A percentile compares a stretch with the other conserved stretches of the same genome.
Evolutionary conservation across 2,888 invertebrate genomes (phyloP).

Genomic region (Tachina fera): DNA sequence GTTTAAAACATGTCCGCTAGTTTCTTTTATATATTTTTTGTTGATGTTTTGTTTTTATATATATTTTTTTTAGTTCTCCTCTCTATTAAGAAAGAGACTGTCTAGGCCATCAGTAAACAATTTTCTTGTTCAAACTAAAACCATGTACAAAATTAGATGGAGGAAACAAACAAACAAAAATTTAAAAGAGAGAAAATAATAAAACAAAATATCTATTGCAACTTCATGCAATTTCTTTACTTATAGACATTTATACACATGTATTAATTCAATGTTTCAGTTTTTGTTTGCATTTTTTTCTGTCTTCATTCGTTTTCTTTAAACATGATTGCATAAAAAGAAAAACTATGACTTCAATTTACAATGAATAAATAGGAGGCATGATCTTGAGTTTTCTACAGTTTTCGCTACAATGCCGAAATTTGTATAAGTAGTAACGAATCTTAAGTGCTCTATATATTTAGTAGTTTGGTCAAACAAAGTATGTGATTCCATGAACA

Average conservation of each 20-base stretch:
- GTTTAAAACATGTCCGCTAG: slow-evolving; percentile 77
- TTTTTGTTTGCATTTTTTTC: slow-evolving; percentile 10
- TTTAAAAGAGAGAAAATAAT: neutral
- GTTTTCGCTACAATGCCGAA: neutral
- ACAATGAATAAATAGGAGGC: slow-evolving; percentile 47
- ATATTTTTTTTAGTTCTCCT: neutral
- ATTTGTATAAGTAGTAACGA: neutral
- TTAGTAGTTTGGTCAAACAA: no score
- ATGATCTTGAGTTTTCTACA: slow-evolving; percentile 41
- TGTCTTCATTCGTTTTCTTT: slow-evolving; percentile 18
- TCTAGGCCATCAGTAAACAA: slow-evolving; percentile 69
- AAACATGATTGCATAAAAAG: slow-evolving; percentile 41
- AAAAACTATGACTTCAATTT: slow-evolving; percentile 46
- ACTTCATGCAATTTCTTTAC: slow-evolving; percentile 63
- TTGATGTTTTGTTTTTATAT: slow-evolving; percentile 14
- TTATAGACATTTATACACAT: slow-evolving; percentile 54
- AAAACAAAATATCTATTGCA: slow-evolving; percentile 26
- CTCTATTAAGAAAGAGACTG: slow-evolving; percentile 51
- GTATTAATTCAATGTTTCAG: slow-evolving; percentile 59
- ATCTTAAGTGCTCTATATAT: slow-evolving; percentile 13
- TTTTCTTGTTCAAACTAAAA: slow-evolving; percentile 65
- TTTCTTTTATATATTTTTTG: slow-evolving; percentile 27
- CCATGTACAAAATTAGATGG: slow-evolving; percentile 47
- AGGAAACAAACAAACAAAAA: slow-evolving; percentile 3
- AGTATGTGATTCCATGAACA: no score